Evolutionary conservation across 2,113 vertebrate genomes (phyloP), one percentile per base, ranked within the genome.

Genomic region (Myiozetetes cayanensis): DNA sequence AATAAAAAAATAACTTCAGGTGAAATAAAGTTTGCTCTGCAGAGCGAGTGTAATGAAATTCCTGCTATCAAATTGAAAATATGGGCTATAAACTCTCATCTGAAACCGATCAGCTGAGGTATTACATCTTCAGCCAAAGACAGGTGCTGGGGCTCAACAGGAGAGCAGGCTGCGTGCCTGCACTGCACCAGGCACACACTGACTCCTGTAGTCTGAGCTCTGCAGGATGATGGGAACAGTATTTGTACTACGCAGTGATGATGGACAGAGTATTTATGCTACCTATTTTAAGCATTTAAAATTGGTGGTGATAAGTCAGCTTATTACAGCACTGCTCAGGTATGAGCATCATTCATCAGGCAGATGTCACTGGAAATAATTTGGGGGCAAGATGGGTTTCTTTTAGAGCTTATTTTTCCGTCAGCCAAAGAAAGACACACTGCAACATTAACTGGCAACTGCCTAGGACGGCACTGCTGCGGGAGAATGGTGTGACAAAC

Each of bases 1-100:
- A 85, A 82, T 94, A 91, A 94, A 94, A 94, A 87, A 73, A 87
- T 76, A 91, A 90, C 91, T 87, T 68, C 89, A 82, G 76, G 55
- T 89, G 66, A 95, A 94, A 94, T 90, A 74, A 85, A 80, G 76
- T 67, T 94, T 81, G 84, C 43, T 95, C 91, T 71, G 27, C 68
- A 81, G 84, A 87, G 91, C 68, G 84, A 73, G 39, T 61, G 47
- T 84, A 92, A 95, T 95, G 80, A 91, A 94, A 91, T 81, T 59
- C 67, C 77, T 81, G 76, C 94, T 31, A 89, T 68, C 61, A 87
- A 68, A 77, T 24, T 81, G 84, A 81, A 75, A 87, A 85, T 30
- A 68, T 1, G 2, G 70, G 33, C 68, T 44, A 82, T 89, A 87
- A 96, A 81, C 82, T 89, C 52, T 84, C 58, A 83, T 67, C 35